Percentiles rank a stretch among this genome's conserved stretches.
phyloP scores from a whole-genome alignment of 2,113 vertebrate species.

The Ptychochromis oligacanthus region DNA sequence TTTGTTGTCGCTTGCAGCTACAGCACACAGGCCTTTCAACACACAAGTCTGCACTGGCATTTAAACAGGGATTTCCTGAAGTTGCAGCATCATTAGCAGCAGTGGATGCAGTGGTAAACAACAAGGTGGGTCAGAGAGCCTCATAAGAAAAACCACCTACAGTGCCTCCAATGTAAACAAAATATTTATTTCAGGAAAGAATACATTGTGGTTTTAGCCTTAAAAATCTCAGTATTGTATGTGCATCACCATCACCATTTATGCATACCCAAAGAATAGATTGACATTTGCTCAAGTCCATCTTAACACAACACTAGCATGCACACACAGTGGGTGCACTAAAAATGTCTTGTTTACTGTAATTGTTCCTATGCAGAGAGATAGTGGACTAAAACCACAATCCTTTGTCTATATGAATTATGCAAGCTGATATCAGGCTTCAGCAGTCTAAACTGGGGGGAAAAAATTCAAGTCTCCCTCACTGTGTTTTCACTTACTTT shows the following conservation, averaged over 20 bases:
- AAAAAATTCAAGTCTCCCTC: not conserved
- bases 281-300: not conserved
- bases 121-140: not conserved
- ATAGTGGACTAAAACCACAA: not conserved
- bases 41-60: not conserved
- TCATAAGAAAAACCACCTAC: conserved; percentile 2
- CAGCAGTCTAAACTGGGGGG: not conserved
- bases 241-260: not conserved
- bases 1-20: not conserved
- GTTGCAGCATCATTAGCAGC: conserved; percentile 34
- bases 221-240: not conserved
- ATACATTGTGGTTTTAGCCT: fast-evolving
- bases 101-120: not conserved
- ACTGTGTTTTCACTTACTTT: not conserved
- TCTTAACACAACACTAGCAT: not conserved
- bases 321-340: not conserved
- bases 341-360: not conserved
- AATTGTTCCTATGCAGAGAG: not conserved
- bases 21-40: not conserved
- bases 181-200: conserved; percentile 7
- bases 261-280: not conserved
- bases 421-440: not conserved
- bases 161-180: not conserved
- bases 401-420: not conserved
- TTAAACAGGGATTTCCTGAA: conserved; percentile 2